Conservation (phyloP, 2,888 invertebrate genomes). For the Zeuzera pyrina region DNA sequence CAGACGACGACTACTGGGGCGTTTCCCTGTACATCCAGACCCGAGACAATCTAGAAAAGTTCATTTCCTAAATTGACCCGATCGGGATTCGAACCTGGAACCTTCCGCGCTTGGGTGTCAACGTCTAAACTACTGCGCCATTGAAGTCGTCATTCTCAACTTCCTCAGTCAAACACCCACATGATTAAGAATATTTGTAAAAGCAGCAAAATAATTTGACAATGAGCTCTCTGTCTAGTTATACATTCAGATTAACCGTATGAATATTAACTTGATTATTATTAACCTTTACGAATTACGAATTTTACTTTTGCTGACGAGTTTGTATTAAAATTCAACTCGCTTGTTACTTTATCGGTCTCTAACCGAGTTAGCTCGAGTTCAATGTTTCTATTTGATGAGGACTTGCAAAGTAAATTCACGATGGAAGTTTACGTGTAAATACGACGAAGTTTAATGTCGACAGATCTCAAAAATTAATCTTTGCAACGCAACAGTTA, state of each 20-base stretch:
- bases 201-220: no score
- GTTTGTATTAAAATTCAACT: slow-evolving; percentile 40
- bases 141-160: no score
- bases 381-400: slow-evolving; percentile 47
- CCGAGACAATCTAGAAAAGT: no score
- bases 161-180: no score
- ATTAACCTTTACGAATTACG: slow-evolving; percentile 24
- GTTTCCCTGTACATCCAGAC: no score
- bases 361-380: slow-evolving; percentile 40
- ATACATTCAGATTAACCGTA: slow-evolving; percentile 3
- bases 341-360: slow-evolving; percentile 41
- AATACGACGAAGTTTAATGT: slow-evolving; percentile 39
- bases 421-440: slow-evolving; percentile 31
- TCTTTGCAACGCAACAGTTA: slow-evolving; percentile 10
- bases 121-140: no score
- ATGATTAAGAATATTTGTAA: no score
- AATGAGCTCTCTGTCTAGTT: no score
- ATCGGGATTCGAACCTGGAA: no score
- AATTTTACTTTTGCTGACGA: slow-evolving; percentile 21
- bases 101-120: no score
- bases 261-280: slow-evolving; percentile 17
- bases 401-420: slow-evolving; percentile 40
- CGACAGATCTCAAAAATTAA: slow-evolving; percentile 30
- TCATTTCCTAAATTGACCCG: no score
- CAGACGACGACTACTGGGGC: no score